These are phyloP conservation scores for Drosophila saltans DNA, from an alignment of 1,140 invertebrate genomes.

Conservation along the genomic window DNA sequence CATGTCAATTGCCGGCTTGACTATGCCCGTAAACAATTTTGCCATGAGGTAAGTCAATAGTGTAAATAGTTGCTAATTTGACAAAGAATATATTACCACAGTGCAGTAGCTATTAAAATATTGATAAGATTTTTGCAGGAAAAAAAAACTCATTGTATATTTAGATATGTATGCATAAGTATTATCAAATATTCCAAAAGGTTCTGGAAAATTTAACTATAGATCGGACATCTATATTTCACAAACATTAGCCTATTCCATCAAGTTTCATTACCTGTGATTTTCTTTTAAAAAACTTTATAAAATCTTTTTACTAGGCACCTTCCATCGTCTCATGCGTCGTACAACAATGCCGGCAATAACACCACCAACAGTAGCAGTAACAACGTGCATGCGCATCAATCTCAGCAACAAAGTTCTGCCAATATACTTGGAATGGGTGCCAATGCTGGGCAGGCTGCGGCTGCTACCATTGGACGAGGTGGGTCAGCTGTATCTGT, in stretches of 20 bases:
- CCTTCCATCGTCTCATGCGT: conserved; percentile 39
- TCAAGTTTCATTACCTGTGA: too few relatives aligned
- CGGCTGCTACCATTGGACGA: conserved; percentile 61
- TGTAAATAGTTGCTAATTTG: too few relatives aligned
- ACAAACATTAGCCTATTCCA: too few relatives aligned
- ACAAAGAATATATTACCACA: too few relatives aligned
- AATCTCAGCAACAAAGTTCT: conserved; percentile 34
- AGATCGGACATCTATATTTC: too few relatives aligned
- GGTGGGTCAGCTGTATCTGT: conserved; percentile 73
- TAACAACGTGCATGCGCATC: conserved; percentile 42
- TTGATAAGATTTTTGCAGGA: too few relatives aligned
- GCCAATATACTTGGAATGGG: conserved; percentile 58
- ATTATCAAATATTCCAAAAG: too few relatives aligned
- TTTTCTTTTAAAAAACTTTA: too few relatives aligned
- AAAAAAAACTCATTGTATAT: too few relatives aligned
- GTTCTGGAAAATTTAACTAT: too few relatives aligned
- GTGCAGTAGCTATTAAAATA: too few relatives aligned
- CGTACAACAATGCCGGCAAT: conserved; percentile 50
- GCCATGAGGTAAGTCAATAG: conserved; percentile 49
- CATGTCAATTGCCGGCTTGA: conserved; percentile 39
- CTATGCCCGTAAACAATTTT: conserved; percentile 45
- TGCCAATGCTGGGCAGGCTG: conserved; percentile 31
- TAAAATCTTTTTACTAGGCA: conserved; percentile 32
- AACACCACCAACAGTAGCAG: conserved; percentile 36
- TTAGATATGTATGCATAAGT: too few relatives aligned